Base-by-base conservation (phyloP, 2,888 invertebrate species). In the Aromia moschata region DNA sequence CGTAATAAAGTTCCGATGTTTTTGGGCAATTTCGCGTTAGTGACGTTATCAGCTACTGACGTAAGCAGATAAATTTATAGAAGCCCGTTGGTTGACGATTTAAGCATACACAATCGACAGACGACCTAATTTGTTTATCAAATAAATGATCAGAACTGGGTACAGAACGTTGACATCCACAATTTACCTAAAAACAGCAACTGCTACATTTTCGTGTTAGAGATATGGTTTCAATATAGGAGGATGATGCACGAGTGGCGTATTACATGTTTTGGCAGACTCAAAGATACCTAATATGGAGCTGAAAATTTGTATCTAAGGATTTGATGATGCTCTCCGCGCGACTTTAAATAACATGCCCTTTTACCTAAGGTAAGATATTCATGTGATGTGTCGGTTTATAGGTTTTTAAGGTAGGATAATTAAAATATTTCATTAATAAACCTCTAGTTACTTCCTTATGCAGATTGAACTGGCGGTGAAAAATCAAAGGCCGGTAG, bases 51-150 rank as follows among this genome's bases (percentile, higher is more conserved):
- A 11, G 25, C 25, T 25, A 25, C 25, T 9, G 2, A 1, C 11
- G 20, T 11, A 43, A 18, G 7, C n/a, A n/a, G 11, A 7, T n/a
- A 43, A 25, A 43, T 43, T 43, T 43, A 25, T 43, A 20, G 43
- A n/a, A 12, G 20, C 43, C 1, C 25, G 25, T 43, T 43, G 18
- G 25, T n/a, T 18, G 43, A 43, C 25, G 10, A 2, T 43, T 25
- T 9, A 20, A 20, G 18, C 12, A 12, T 18, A 20, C 20, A 25
- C 11, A 20, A 43, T 9, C 25, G 20, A n/a, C n/a, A 20, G 25
- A 43, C 20, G 5, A 43, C 20, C 17, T n/a, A 25, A 43, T 43
- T n/a, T n/a, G 25, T 25, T 18, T 43, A 43, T 43, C 25, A 43
- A 43, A 43, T 12, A 43, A 20, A 43, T 14, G 43, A 20, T 20